Base-by-base conservation (phyloP, 2,113 vertebrate species). In the Myodes glareolus region DNA sequence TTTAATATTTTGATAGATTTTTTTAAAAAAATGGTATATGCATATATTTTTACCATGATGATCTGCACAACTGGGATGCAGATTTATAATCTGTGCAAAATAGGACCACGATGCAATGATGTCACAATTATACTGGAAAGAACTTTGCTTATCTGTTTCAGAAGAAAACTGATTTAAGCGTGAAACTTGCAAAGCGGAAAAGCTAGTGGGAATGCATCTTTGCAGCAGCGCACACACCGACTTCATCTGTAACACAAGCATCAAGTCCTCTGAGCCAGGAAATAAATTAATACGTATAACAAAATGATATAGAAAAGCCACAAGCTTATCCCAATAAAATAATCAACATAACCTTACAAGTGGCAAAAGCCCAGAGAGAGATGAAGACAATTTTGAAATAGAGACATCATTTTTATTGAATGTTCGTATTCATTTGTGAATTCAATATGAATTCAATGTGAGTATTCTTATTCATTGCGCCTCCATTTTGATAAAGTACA, bases 161-260 rank as follows among this genome's bases (percentile, higher is more conserved):
- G 33, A 93, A 47, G 77, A 90, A 94, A 92, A 45, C 6, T 55
- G 75, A 82, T 52, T 73, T 88, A 88, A 84, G 21, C 3, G 21
- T 50, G 52, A 45, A 95, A 91, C 23, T 89, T 94, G 92, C 75
- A 73, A 95, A 86, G 65, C 84, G 55, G 33, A 45, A 92, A 52
- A 81, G 45, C 5, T 42, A 75, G 1, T 47, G 8, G 45, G 75
- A 75, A 95, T 90, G 67, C 27, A 80, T 33, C 3, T 80, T 84
- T 67, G 14, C 61, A 93, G 45, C 92, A 27, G 55, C 31, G 84
- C 31, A 68, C 13, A 68, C 67, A 33, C 12, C 84, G 45, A 94
- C 68, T 52, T 96, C 14, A 92, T 84, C 93, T 88, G 52, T 36
- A 90, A 10, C 33, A 27, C 55, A 36, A 82, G 31, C 23, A 92